Base-by-base conservation (phyloP, 2,888 invertebrate species). In the Congeria kusceri region DNA sequence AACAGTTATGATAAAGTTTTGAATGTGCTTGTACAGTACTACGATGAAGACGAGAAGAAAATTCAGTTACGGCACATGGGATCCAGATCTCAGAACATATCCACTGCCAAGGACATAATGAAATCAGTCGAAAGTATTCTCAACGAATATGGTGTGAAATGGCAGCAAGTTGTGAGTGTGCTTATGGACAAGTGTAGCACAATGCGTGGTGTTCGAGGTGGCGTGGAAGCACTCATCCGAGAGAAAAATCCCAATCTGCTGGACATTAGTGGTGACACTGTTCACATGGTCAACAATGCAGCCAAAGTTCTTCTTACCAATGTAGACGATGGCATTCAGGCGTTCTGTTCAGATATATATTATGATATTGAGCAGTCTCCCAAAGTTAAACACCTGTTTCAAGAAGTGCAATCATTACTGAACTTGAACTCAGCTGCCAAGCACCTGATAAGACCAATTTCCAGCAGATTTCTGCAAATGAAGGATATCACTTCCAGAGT, bases 201-300 rank as follows among this genome's bases (percentile, higher is more conserved):
- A 3, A 68, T 68, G 59, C 3, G 68, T 5, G 59, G 47, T 5
- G 47, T 47, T 3, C 3, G 59, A 9, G 68, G 59, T 46, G 68
- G 68, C 25, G 68, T 68, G 3, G 68, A 68, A 29, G 27, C 59
- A 27, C 59, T 68, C 0, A 47, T 13, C 28, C 20, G 73, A 27
- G n/a, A 58, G 15, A 69, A 73, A 29, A 78, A 78, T 65, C 29
- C 47, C 15, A 5, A 49, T 27, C n/a, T 78, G 29, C 44, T 78
- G n/a, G 78, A 78, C 20, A 61, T 73, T 20, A 78, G 78, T 59
- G 78, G 70, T 27, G 76, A 76, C 70, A 70, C 56, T 15, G 56
- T 76, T n/a, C 76, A 70, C 28, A 76, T 76, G 76, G 47, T 76
- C 1, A 76, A 62, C 47, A 76, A 76, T 70, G 76, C 27, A 2